Percentiles rank a stretch among this genome's conserved stretches.
Evolutionary conservation across 2,797 vertebrate species (phyloP).

Genomic region (Dromococcyx pavoninus): DNA sequence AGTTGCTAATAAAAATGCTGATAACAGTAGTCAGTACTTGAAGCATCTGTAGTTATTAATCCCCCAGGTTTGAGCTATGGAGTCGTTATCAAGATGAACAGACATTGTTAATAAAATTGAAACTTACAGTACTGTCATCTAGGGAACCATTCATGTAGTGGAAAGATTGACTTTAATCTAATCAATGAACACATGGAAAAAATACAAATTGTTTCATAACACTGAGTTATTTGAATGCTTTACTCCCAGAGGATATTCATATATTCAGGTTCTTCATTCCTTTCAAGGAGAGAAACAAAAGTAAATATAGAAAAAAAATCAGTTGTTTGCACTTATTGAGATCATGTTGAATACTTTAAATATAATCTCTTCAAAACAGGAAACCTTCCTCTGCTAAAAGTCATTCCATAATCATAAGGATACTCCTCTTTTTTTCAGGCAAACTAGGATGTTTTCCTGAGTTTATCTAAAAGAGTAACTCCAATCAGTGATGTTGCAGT

Average conservation of each 20-base stretch:
- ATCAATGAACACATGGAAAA: conserved; percentile 17
- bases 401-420: neutral
- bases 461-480: neutral
- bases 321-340: neutral
- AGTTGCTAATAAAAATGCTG: neutral
- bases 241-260: neutral
- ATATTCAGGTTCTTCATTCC: neutral
- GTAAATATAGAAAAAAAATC: neutral
- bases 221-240: conserved; percentile 16
- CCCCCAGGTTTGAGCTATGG: neutral
- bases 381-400: neutral
- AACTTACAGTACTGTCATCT: conserved; percentile 35
- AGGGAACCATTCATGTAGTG: conserved; percentile 34
- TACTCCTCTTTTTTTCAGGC: neutral
- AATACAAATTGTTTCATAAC: neutral
- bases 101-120: conserved; percentile 59
- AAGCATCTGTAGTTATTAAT: conserved; percentile 50
- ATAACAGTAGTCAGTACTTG: conserved; percentile 18
- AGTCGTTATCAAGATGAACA: conserved; percentile 48
- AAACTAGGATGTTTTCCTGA: neutral
- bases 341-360: neutral
- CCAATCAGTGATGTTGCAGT: neutral
- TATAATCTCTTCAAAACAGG: neutral
- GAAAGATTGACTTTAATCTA: conserved; percentile 50
- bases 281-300: conserved; percentile 29